phyloP scores from a whole-genome alignment of 2,113 vertebrate genomes.

The Bujurquina vittata region DNA sequence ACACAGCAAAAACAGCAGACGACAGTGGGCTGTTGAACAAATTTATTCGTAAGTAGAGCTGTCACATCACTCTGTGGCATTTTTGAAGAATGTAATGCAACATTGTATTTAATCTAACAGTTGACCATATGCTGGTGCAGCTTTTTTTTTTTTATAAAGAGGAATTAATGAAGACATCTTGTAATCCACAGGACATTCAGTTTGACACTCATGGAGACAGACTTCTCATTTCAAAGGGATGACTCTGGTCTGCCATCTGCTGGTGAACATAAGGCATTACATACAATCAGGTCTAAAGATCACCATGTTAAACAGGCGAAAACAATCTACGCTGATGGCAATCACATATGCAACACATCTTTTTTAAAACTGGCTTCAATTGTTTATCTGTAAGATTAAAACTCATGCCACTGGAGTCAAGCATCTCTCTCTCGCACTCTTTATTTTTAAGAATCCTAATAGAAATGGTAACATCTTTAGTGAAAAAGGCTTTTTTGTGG shows the following conservation, averaged over 20 bases:
- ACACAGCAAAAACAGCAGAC: not conserved
- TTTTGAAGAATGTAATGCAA: not conserved
- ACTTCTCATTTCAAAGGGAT: not conserved
- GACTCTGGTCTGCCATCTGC: slow-evolving; percentile 43
- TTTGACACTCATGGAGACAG: not conserved
- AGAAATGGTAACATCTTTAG: slow-evolving; percentile 6
- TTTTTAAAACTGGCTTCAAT: not conserved
- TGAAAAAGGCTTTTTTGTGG: slow-evolving; percentile 13
- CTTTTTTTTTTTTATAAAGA: not conserved
- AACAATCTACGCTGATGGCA: not conserved
- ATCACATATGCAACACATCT: not conserved
- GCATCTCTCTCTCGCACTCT: not conserved
- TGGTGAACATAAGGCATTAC: slow-evolving; percentile 19
- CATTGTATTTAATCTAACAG: not conserved
- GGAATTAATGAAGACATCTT: not conserved
- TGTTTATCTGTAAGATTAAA: slow-evolving; percentile 50
- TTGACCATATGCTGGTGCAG: not conserved
- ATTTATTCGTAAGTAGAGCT: slow-evolving; percentile 15
- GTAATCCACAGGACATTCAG: not conserved
- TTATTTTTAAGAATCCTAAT: not conserved
- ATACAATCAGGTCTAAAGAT: not conserved
- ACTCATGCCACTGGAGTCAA: not conserved
- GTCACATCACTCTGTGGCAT: not conserved
- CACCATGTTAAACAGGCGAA: not conserved
- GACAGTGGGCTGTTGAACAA: not conserved